Conservation (phyloP, 2,797 vertebrate species). For the Megalops cyprinoides region DNA sequence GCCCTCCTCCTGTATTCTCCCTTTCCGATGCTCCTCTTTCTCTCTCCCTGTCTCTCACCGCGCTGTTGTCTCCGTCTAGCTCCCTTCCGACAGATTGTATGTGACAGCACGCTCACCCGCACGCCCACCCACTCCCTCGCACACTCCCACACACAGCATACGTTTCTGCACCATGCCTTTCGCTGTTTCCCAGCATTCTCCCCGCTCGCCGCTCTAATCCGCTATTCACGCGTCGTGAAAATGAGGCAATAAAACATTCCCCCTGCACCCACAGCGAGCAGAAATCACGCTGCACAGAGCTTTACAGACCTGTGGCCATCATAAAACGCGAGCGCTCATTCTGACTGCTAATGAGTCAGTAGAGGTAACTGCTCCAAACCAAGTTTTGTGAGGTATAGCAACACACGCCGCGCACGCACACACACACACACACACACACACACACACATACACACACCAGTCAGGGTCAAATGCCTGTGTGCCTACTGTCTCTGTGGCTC, state of each 20-base stretch:
- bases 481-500: background rate
- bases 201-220: constrained; percentile 33
- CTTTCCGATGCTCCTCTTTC: background rate
- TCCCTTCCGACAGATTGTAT: background rate
- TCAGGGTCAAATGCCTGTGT: background rate
- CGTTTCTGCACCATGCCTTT: constrained; percentile 13
- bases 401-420: too few species aligned
- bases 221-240: background rate
- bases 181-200: constrained; percentile 31
- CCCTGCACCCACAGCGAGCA: too few species aligned
- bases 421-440: too few species aligned
- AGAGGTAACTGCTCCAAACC: too few species aligned
- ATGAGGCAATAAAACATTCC: too few species aligned
- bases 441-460: too few species aligned
- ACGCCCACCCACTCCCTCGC: background rate
- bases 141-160: background rate
- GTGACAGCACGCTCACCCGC: background rate
- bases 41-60: constrained; percentile 35
- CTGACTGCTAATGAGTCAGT: too few species aligned
- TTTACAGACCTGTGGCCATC: too few species aligned
- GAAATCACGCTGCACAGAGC: too few species aligned
- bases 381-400: too few species aligned
- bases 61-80: constrained; percentile 30
- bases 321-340: too few species aligned
- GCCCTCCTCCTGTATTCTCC: background rate